Conservation (phyloP, 2,113 vertebrate species). For the Anser brachyrhynchus region DNA sequence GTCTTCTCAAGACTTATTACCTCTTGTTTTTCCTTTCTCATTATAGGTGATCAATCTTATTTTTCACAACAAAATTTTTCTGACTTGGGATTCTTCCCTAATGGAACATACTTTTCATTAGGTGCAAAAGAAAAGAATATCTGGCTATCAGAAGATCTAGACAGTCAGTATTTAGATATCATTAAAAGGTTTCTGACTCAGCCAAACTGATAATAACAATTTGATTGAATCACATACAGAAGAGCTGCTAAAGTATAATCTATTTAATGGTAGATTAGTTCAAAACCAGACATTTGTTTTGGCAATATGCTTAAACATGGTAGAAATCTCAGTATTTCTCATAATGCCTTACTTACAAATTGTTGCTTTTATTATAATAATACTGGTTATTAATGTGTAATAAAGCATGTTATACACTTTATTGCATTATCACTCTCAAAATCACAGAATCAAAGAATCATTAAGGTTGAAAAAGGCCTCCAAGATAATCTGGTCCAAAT, state of each 20-base stretch:
- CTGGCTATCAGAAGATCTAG: neutral
- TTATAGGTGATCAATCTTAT: neutral
- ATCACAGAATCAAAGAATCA: too few species aligned
- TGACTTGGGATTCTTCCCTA: neutral
- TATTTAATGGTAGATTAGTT: neutral
- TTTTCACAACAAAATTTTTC: neutral
- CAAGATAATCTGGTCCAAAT: too few species aligned
- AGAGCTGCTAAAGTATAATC: neutral
- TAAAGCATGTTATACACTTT: accelerated
- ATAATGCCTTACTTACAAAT: neutral
- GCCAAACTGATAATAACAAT: neutral
- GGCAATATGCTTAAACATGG: neutral
- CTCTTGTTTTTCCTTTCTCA: neutral
- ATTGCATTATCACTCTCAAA: neutral
- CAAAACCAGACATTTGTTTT: neutral
- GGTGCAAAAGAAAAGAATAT: neutral
- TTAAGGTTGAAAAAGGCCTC: too few species aligned
- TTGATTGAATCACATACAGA: neutral
- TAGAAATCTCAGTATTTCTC: neutral
- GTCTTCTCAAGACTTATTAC: neutral
- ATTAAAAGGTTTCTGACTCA: neutral
- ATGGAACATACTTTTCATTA: neutral
- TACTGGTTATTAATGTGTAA: neutral
- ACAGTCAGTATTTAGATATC: neutral
- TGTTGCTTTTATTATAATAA: neutral